These are phyloP conservation scores for Eupithecia tripunctaria DNA, from an alignment of 2,888 invertebrate species.

Conservation along the genomic window DNA sequence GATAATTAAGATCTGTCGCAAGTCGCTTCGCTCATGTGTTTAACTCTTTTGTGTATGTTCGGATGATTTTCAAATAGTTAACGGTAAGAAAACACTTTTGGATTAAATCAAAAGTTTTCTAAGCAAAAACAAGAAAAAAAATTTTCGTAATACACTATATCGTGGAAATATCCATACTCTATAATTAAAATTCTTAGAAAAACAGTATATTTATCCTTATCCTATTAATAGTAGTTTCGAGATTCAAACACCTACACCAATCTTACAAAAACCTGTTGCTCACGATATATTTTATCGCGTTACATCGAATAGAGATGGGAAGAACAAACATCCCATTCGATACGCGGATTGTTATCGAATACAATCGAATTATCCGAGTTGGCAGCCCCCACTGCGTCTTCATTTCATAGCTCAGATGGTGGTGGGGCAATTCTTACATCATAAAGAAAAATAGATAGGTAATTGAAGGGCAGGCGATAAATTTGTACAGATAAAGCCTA, in stretches of 20 bases:
- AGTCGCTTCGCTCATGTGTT: background rate
- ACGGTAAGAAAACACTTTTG: no score
- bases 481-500: background rate
- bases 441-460: background rate
- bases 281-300: conserved; percentile 62
- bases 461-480: background rate
- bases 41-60: background rate
- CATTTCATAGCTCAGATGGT: conserved; percentile 33
- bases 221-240: background rate
- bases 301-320: conserved; percentile 48
- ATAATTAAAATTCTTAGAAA: no score
- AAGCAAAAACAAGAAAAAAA: background rate
- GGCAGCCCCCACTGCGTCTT: conserved; percentile 63
- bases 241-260: background rate
- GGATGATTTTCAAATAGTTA: background rate
- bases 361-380: conserved; percentile 78
- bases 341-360: conserved; percentile 76
- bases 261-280: conserved; percentile 63
- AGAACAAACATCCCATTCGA: conserved; percentile 67
- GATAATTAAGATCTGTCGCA: background rate
- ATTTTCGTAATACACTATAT: no score
- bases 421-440: conserved; percentile 7
- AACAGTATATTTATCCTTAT: background rate
- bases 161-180: no score
- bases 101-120: background rate